Percentiles rank a stretch among this genome's conserved stretches.
These are phyloP conservation scores for Furcula furcula DNA, from an alignment of 2,888 invertebrate species.

Conservation along the genomic window DNA sequence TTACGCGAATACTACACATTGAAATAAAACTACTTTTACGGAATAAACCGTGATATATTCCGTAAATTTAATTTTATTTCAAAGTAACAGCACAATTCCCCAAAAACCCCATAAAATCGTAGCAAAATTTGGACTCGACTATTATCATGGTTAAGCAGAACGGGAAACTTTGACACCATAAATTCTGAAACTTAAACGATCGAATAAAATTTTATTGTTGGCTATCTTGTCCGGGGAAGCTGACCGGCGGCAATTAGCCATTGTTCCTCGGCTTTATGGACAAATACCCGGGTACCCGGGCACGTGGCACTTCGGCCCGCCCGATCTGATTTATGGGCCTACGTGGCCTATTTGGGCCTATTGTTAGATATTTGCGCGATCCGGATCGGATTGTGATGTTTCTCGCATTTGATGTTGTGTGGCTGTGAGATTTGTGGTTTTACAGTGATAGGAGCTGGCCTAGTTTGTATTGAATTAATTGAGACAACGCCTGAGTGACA, in stretches of 20 bases:
- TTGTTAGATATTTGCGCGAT: slow-evolving; percentile 35
- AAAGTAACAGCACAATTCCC: no score
- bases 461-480: no score
- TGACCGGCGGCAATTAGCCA: slow-evolving; percentile 43
- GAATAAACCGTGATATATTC: no score
- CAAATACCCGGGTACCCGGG: slow-evolving; percentile 36
- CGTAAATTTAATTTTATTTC: no score
- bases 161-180: slow-evolving; percentile 26
- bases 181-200: slow-evolving; percentile 38
- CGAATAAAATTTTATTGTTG: slow-evolving; percentile 40
- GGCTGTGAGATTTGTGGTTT: no score
- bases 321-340: slow-evolving; percentile 34
- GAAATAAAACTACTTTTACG: no score
- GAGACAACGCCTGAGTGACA: no score
- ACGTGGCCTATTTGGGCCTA: slow-evolving; percentile 32
- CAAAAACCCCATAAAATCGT: slow-evolving; percentile 2
- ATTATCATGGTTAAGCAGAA: slow-evolving; percentile 20
- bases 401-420: slow-evolving; percentile 24
- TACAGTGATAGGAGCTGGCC: no score
- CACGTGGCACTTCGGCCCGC: slow-evolving; percentile 32
- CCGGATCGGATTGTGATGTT: slow-evolving; percentile 30
- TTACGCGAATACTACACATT: no score
- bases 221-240: slow-evolving; percentile 39
- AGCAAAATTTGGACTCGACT: slow-evolving; percentile 10
- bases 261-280: slow-evolving; percentile 43